These are phyloP conservation scores for Athene noctua DNA, from an alignment of 2,113 vertebrate species.

Conservation along the genomic window DNA sequence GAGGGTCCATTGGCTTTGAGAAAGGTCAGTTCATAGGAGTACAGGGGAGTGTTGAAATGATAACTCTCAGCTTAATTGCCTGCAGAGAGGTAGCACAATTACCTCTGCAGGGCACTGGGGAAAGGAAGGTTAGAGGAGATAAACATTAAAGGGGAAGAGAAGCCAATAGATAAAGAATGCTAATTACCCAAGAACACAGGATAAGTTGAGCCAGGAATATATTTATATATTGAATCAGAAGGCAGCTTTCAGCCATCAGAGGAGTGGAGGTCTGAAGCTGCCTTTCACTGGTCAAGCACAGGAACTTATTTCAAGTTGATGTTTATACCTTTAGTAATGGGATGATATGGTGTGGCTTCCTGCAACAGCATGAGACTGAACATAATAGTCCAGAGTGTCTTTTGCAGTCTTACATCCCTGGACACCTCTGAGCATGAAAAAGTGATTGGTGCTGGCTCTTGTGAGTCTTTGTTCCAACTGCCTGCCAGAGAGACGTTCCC, in stretches of 20 bases:
- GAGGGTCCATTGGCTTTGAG: neutral
- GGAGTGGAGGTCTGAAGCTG: neutral
- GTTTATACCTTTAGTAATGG: neutral
- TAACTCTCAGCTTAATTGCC: neutral
- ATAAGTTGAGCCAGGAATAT: neutral
- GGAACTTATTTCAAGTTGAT: neutral
- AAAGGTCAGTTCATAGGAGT: neutral
- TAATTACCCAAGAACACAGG: neutral
- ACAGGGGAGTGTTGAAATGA: neutral
- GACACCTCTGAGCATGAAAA: neutral
- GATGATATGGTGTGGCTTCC: neutral
- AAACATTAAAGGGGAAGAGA: neutral
- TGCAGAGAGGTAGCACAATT: neutral
- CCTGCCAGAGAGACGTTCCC: neutral
- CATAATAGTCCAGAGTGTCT: neutral
- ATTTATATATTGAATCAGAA: neutral
- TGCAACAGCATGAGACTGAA: neutral
- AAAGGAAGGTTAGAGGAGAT: neutral
- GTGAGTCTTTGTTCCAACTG: neutral
- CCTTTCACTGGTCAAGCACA: neutral
- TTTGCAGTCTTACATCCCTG: neutral
- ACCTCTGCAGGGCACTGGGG: neutral
- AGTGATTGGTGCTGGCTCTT: neutral
- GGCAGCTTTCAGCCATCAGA: neutral
- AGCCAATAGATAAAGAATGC: neutral